Percentiles rank a stretch among this genome's conserved stretches.
Evolutionary conservation across 2,113 vertebrate genomes (phyloP).

Genomic region (Meriones unguiculatus): DNA sequence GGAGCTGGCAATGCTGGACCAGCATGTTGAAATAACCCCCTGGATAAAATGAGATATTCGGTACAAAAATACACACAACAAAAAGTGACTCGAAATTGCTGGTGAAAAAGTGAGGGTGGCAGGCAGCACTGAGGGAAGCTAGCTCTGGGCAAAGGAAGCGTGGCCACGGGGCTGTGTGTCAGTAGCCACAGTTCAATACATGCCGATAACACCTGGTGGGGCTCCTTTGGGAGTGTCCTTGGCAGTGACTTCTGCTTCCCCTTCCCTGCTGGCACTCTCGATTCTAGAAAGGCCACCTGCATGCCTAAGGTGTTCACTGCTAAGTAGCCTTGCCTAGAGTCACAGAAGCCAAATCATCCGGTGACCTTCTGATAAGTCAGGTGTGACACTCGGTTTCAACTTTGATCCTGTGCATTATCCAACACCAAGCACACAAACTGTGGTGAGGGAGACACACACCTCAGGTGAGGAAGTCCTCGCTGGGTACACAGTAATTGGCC

Average conservation of each 20-base stretch:
- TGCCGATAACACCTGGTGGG: neutral
- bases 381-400: neutral
- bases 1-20: neutral
- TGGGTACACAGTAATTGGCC: neutral
- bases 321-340: neutral
- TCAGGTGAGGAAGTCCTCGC: neutral
- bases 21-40: neutral
- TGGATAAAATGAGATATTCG: neutral
- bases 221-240: neutral
- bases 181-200: neutral
- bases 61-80: neutral
- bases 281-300: neutral
- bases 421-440: neutral
- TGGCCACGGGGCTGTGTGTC: neutral
- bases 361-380: neutral
- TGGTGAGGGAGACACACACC: neutral
- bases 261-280: neutral
- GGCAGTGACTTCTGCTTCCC: neutral
- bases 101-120: rapidly evolving
- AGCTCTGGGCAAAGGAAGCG: neutral
- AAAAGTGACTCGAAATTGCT: neutral
- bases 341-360: neutral
- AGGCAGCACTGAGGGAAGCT: neutral
- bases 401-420: neutral
- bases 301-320: neutral